These are phyloP conservation scores for Drosophila ohnishii DNA, from an alignment of 1,140 invertebrate species.

Conservation along the genomic window DNA sequence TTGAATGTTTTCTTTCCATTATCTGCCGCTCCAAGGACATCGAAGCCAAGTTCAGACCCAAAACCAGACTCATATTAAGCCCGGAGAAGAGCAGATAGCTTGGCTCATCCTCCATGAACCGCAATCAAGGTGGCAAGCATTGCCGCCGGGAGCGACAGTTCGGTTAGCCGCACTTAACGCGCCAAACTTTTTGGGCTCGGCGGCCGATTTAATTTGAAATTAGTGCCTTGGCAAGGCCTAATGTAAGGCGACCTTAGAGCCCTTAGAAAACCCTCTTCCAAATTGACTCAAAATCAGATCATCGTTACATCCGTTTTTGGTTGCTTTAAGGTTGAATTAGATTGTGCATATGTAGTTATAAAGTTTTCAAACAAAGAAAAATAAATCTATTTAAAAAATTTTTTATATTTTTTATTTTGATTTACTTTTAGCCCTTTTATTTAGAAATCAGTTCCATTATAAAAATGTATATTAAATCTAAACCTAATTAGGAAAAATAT, in stretches of 20 bases:
- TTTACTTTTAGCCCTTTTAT: neutral
- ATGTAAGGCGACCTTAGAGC: neutral
- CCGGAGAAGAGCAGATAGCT: neutral
- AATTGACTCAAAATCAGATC: constrained; percentile 8
- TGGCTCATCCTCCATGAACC: constrained; percentile 14
- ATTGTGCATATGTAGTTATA: neutral
- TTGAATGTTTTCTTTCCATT: constrained; percentile 34
- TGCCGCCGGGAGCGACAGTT: constrained; percentile 50
- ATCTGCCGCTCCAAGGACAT: neutral
- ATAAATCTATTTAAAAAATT: too few species aligned
- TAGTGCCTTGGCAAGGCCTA: constrained; percentile 8
- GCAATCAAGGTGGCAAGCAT: constrained; percentile 51
- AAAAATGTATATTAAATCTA: neutral
- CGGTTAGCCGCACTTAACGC: constrained; percentile 43
- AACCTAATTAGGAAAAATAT: neutral
- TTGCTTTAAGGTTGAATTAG: neutral
- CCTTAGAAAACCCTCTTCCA: neutral
- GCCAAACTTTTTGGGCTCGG: constrained; percentile 18
- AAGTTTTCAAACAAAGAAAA: neutral
- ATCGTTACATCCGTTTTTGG: neutral
- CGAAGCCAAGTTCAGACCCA: neutral
- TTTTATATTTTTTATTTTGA: too few species aligned
- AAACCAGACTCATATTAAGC: constrained; percentile 8
- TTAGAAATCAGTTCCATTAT: neutral
- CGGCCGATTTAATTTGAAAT: constrained; percentile 59